Base-by-base conservation (phyloP, 2,797 vertebrate genomes). In the Sebastes matsubarae region DNA sequence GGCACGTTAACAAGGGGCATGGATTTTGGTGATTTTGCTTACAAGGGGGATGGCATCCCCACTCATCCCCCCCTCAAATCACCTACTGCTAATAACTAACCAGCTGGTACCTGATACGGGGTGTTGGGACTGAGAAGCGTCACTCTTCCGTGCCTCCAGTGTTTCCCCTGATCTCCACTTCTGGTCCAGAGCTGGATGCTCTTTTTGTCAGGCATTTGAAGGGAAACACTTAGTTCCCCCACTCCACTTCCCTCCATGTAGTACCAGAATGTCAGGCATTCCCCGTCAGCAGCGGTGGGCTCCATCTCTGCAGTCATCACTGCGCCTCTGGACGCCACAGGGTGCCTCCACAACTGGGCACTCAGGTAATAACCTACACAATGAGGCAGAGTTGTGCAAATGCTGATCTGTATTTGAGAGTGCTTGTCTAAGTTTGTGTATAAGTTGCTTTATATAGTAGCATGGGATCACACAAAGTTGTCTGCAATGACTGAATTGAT, bases 211-310 rank as follows among this genome's bases (percentile, higher is more conserved):
- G 30, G 1, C 5, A 80, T 84, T 71, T 93, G 88, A 58, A 94
- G 79, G 66, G 92, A 92, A 82, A 96, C 73, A 67, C 24, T 91
- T 25, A 96, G 91, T 52, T 90, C 84, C 11, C 94, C 95, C 8
- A 90, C 82, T 12, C 38, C 85, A 30, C 32, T 69, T 61, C 95
- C 96, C 42, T 92, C 92, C 95, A 96, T 96, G 88, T 96, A 89
- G 86, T 95, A 96, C 95, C 95, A 96, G 87, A 96, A 96, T 79
- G 93, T 93, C 29, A 95, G 90, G 76, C 96, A 96, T 75, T 95
- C 95, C 13, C 94, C 94, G 0, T 87, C 87, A 58, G 67, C 50
- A 10, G 91, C 82, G 2, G 94, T 95, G 11, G 94, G 88, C 42
- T 92, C 88, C 87, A 94, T 87, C 63, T 84, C 42, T 11, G 84